These are phyloP conservation scores for Peromyscus aztecus DNA, from an alignment of 2,797 vertebrate genomes.

Conservation along the genomic window DNA sequence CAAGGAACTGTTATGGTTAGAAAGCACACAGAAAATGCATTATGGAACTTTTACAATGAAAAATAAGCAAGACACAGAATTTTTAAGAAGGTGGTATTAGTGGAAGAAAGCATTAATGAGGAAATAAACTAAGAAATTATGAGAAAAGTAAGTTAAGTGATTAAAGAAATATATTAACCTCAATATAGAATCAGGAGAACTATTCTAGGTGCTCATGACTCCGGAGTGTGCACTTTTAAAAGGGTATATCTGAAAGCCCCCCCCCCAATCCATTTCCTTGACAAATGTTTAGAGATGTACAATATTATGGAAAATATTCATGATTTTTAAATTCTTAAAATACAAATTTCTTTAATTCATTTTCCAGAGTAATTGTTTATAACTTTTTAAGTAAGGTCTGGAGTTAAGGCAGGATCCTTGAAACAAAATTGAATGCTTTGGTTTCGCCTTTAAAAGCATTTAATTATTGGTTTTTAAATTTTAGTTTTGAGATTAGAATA, in stretches of 20 bases:
- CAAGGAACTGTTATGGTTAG: background rate
- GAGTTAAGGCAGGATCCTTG: background rate
- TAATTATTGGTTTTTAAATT: background rate
- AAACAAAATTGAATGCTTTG: background rate
- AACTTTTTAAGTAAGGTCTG: background rate
- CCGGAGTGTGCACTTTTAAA: background rate
- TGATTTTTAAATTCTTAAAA: slow-evolving; percentile 22
- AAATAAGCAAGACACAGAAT: background rate
- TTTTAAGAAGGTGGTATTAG: background rate
- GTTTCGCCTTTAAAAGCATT: background rate
- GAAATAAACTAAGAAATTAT: slow-evolving; percentile 2
- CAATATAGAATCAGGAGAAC: background rate
- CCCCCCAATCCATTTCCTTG: background rate
- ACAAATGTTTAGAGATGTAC: background rate
- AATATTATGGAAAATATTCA: background rate
- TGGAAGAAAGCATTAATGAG: background rate
- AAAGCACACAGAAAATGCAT: background rate
- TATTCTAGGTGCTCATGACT: background rate
- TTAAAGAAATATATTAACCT: background rate
- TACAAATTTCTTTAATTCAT: background rate
- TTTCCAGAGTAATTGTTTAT: background rate
- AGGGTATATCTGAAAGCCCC: background rate
- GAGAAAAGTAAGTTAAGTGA: background rate
- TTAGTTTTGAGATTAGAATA: background rate
- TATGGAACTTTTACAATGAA: background rate